phyloP scores from a whole-genome alignment of 64 coral and sea anemone species.

The Montipora cactus region DNA sequence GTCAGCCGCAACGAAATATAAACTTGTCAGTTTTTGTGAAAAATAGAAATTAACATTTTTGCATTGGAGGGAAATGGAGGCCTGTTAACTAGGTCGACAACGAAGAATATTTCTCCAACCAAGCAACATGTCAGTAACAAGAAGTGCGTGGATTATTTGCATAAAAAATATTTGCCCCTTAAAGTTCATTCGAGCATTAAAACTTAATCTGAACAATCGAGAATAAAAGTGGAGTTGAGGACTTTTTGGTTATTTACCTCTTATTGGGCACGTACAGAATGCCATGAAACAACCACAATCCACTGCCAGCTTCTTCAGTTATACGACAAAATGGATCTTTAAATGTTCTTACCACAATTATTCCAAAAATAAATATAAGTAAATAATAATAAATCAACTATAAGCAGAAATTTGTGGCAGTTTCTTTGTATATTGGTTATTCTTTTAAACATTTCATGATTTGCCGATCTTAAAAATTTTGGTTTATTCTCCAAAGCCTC shows the following conservation, averaged over 20 bases:
- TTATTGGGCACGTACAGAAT: neutral
- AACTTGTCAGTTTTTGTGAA: neutral
- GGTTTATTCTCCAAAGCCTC: too few relatives aligned
- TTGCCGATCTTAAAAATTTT: too few relatives aligned
- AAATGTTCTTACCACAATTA: too few relatives aligned
- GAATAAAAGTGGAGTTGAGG: neutral
- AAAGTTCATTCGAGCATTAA: slow-evolving; percentile 1
- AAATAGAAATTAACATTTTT: too few relatives aligned
- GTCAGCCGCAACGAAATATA: neutral
- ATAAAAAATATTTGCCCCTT: neutral
- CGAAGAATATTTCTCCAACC: too few relatives aligned
- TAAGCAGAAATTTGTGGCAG: neutral
- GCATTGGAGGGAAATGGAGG: too few relatives aligned
- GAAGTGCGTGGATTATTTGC: neutral
- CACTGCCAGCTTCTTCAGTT: neutral
- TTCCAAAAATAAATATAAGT: too few relatives aligned
- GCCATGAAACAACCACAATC: neutral
- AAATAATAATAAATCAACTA: neutral
- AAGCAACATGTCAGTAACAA: neutral
- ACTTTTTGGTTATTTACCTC: neutral
- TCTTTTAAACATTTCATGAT: neutral
- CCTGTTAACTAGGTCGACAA: too few relatives aligned
- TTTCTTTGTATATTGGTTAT: neutral
- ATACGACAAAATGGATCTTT: too few relatives aligned
- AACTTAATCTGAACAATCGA: slow-evolving; percentile 8